Percentiles rank a stretch among this genome's conserved stretches.
These are phyloP conservation scores for Ceyx melanurus DNA, from an alignment of 2,113 vertebrate species.

Conservation along the genomic window DNA sequence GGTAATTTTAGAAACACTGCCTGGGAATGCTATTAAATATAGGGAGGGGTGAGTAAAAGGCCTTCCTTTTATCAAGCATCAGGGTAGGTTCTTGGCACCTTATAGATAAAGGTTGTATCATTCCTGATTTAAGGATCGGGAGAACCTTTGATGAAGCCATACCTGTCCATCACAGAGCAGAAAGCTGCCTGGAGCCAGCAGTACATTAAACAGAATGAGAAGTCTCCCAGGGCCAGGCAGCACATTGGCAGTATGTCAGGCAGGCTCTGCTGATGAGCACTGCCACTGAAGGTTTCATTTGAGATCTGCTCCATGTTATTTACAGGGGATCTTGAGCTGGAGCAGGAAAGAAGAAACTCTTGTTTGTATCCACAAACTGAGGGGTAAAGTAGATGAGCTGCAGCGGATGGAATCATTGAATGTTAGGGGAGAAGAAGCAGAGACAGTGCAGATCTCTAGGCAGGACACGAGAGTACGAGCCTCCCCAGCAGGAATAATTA, in stretches of 20 bases:
- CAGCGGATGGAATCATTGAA: not conserved
- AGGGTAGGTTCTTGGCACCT: slow-evolving; percentile 12
- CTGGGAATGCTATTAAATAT: slow-evolving; percentile 52
- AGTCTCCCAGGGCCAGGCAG: slow-evolving; percentile 2
- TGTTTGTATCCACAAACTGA: not conserved
- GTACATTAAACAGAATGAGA: not conserved
- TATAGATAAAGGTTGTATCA: not conserved
- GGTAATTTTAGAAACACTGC: slow-evolving; percentile 61
- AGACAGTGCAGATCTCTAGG: not conserved
- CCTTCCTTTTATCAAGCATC: slow-evolving; percentile 26
- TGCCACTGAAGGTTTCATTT: not conserved
- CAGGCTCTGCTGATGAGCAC: not conserved
- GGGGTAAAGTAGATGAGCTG: not conserved
- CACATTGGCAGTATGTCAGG: slow-evolving; percentile 12
- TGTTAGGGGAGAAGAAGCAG: not conserved
- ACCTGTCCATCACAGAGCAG: not conserved
- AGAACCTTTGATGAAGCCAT: slow-evolving; percentile 36
- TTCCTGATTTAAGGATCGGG: slow-evolving; percentile 26
- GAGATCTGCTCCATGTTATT: not conserved
- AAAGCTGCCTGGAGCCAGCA: slow-evolving; percentile 37
- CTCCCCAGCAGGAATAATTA: not conserved
- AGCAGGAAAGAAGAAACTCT: not conserved
- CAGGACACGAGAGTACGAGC: not conserved
- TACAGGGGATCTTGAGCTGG: not conserved
- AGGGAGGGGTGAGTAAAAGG: slow-evolving; percentile 20